Percentiles rank a stretch among this genome's conserved stretches.
Evolutionary conservation across 1,140 invertebrate genomes (phyloP).

Genomic region (Spodoptera frugiperda): DNA sequence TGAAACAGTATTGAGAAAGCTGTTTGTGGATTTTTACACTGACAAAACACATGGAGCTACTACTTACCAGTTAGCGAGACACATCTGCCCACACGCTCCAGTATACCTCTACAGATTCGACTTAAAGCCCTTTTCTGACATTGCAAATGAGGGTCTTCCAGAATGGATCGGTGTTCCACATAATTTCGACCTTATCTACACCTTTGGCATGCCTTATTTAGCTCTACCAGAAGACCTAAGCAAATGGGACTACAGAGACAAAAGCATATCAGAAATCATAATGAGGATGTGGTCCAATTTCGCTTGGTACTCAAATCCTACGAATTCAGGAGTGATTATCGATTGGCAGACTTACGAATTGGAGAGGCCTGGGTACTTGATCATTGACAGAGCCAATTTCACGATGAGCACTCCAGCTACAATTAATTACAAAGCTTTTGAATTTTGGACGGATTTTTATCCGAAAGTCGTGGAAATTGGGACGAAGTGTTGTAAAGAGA

Average conservation of each 20-base stretch:
- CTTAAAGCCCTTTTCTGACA: constrained; percentile 89
- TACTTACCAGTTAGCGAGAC: constrained; percentile 88
- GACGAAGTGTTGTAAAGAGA: constrained; percentile 89
- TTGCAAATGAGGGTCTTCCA: constrained; percentile 88
- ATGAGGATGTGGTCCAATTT: constrained; percentile 93
- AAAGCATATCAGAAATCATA: constrained; percentile 90
- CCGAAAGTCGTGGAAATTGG: constrained; percentile 90
- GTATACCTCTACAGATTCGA: constrained; percentile 92
- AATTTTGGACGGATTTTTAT: constrained; percentile 94
- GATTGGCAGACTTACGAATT: constrained; percentile 90
- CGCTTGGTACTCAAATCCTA: constrained; percentile 90
- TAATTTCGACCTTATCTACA: constrained; percentile 92
- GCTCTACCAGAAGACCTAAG: constrained; percentile 82
- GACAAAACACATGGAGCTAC: constrained; percentile 91
- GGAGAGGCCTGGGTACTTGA: constrained; percentile 88
- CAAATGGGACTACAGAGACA: constrained; percentile 91
- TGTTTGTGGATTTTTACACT: constrained; percentile 89
- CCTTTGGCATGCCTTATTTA: constrained; percentile 92
- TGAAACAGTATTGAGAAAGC: constrained; percentile 86
- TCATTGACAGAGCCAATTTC: constrained; percentile 90
- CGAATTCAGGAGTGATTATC: constrained; percentile 88
- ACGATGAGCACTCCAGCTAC: constrained; percentile 89
- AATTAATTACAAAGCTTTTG: constrained; percentile 91
- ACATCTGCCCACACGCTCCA: constrained; percentile 87
- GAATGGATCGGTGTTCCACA: constrained; percentile 92